phyloP scores from a whole-genome alignment of 2,888 invertebrate genomes.

The Crioceris asparagi region DNA sequence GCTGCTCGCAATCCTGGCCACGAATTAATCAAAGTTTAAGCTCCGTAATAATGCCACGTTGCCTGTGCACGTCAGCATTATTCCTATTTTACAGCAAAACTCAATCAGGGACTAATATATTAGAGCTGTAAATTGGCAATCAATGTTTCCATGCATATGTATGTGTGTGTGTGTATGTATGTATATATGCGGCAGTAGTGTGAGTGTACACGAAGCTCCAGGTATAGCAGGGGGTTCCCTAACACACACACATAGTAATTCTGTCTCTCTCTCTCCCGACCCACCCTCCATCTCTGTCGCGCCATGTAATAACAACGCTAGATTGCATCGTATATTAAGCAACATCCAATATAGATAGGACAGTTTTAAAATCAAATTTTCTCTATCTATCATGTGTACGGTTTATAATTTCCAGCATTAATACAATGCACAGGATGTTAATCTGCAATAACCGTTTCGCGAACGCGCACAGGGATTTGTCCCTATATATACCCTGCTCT shows the following conservation, averaged over 20 bases:
- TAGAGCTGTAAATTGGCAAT: slow-evolving; percentile 44
- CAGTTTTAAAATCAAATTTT: slow-evolving; percentile 43
- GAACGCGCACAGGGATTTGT: slow-evolving; percentile 33
- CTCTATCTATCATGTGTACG: slow-evolving; percentile 39
- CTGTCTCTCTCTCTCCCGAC: slow-evolving; percentile 5
- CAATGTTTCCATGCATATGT: slow-evolving; percentile 43
- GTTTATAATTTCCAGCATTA: slow-evolving; percentile 40
- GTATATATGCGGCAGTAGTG: slow-evolving; percentile 6
- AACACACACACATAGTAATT: too few relatives aligned
- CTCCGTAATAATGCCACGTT: slow-evolving; percentile 6
- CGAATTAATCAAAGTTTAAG: not conserved
- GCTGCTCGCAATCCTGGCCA: slow-evolving; percentile 14
- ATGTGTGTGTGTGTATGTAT: slow-evolving; percentile 27
- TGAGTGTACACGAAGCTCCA: not conserved
- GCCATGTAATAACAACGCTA: slow-evolving; percentile 39
- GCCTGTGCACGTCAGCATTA: slow-evolving; percentile 40
- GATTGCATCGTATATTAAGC: slow-evolving; percentile 42
- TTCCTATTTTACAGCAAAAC: slow-evolving; percentile 43
- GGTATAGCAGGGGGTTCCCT: too few relatives aligned
- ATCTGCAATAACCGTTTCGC: slow-evolving; percentile 40
- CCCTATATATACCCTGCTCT: slow-evolving; percentile 9
- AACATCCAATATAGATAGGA: slow-evolving; percentile 39
- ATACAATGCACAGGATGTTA: slow-evolving; percentile 40
- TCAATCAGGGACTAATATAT: slow-evolving; percentile 43
- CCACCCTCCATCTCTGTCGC: slow-evolving; percentile 16